Evolutionary conservation across 2,113 vertebrate genomes (phyloP).

Genomic region (Oncorhynchus tshawytscha): DNA sequence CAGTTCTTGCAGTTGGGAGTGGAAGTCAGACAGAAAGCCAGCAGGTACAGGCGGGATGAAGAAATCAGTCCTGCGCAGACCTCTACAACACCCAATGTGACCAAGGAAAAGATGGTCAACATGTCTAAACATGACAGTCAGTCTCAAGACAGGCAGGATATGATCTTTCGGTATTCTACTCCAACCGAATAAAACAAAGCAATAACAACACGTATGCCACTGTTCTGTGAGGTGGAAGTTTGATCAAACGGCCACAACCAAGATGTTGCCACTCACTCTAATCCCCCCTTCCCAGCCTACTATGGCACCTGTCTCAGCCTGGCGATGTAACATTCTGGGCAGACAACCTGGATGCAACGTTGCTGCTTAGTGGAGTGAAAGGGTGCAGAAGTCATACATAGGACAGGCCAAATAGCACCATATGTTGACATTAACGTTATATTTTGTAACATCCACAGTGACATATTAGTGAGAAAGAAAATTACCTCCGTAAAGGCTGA

Average conservation of each 20-base stretch:
- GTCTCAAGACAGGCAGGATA: background rate
- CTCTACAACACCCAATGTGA: background rate
- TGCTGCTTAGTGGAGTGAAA: too few relatives aligned
- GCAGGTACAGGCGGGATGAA: too few relatives aligned
- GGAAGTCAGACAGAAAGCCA: too few relatives aligned
- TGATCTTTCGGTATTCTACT: background rate
- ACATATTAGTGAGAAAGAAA: too few relatives aligned
- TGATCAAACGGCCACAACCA: background rate
- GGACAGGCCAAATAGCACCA: too few relatives aligned
- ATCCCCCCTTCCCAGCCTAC: conserved; percentile 22
- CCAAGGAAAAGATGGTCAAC: background rate
- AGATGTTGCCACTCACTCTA: background rate
- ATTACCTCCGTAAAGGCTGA: too few relatives aligned
- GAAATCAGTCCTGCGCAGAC: too few relatives aligned
- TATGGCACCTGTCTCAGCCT: conserved; percentile 25
- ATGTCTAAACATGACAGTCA: background rate
- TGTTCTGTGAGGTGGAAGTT: background rate
- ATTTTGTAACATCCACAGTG: too few relatives aligned
- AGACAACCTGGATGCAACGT: background rate
- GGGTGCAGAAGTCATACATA: too few relatives aligned
- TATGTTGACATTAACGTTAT: too few relatives aligned
- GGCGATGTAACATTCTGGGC: background rate
- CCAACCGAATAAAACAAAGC: background rate
- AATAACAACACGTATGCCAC: background rate
- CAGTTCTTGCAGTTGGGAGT: too few relatives aligned